Evolutionary conservation across 2,113 vertebrate genomes (phyloP), one percentile per base, ranked within the genome.

Genomic region (Dipodomys ordii): DNA sequence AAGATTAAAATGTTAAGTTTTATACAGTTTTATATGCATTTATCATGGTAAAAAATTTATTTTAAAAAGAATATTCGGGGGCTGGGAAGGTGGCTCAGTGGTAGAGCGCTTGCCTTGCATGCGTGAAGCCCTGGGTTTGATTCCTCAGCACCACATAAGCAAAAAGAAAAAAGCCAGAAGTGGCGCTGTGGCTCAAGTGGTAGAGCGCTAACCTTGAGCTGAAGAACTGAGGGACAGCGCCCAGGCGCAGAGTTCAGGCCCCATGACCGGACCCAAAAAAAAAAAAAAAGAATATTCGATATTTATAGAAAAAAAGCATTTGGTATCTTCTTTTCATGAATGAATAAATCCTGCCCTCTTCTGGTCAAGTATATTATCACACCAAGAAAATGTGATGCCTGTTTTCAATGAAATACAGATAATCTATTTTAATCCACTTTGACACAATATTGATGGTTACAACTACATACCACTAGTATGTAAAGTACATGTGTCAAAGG

Each of bases 341-440:
- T 65, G 90, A 96, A 84, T 1, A 95, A 97, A 97, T 96, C 97
- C 94, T 98, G 97, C 98, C 98, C 97, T 98, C 98, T 98, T 72
- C 96, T 98, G 98, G 97, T 83, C 86, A 67, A 2, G 46, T 20
- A 91, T 64, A 60, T 30, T 72, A 57, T 27, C 60, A 83, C 91
- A 95, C 4, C 12, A 83, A 94, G 67, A 83, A 44, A 19, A 69
- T 64, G 10, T 90, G 81, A 94, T 90, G 72, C 22, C 35, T 46
- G 60, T 64, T 87, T 88, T 91, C 82, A 94, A 94, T 67, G 4
- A 62, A 46, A 64, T 89, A 91, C 65, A 90, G 80, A 23, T 91
- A 65, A 44, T 20, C 28, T 30, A 73, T 67, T 83, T 53, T 79
- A 73, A 86, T 78, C 3, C 68, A 95, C 72, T 19, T 92, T 79